Percentiles rank a stretch among this genome's conserved stretches.
Conservation (phyloP, 2,888 invertebrate genomes). For the Mimachlamys varia region DNA sequence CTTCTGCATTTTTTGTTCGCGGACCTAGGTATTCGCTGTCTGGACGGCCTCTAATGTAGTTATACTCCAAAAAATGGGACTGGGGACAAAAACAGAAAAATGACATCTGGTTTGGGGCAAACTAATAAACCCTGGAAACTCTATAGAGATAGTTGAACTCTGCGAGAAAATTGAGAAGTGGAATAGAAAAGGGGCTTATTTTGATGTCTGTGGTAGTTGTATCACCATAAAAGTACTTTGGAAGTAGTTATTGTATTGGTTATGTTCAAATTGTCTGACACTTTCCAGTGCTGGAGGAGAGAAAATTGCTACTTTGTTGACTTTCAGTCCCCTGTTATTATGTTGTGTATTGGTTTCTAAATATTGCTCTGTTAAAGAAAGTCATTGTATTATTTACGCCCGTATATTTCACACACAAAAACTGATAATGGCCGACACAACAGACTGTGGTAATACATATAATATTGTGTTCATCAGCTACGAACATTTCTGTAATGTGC, state of each 20-base stretch:
- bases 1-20: constrained; percentile 47
- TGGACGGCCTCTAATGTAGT: constrained; percentile 10
- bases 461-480: background rate
- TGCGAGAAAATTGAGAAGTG: constrained; percentile 10
- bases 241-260: background rate
- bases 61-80: background rate
- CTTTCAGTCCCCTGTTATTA: background rate
- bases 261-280: background rate
- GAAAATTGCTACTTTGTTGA: background rate
- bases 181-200: constrained; percentile 24
- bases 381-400: background rate
- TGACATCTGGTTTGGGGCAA: constrained; percentile 21
- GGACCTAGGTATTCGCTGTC: background rate
- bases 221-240: background rate
- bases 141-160: constrained; percentile 16
- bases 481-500: background rate
- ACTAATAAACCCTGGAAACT: constrained; percentile 13
- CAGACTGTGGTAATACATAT: background rate
- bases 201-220: background rate
- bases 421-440: background rate
- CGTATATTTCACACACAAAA: background rate
- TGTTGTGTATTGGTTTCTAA: background rate
- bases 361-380: background rate
- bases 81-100: constrained; percentile 14
- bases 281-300: constrained; percentile 1